A percentile compares a stretch with the other conserved stretches of the same genome.
These are phyloP conservation scores for Pyralis farinalis DNA, from an alignment of 2,888 invertebrate genomes.

Conservation along the genomic window DNA sequence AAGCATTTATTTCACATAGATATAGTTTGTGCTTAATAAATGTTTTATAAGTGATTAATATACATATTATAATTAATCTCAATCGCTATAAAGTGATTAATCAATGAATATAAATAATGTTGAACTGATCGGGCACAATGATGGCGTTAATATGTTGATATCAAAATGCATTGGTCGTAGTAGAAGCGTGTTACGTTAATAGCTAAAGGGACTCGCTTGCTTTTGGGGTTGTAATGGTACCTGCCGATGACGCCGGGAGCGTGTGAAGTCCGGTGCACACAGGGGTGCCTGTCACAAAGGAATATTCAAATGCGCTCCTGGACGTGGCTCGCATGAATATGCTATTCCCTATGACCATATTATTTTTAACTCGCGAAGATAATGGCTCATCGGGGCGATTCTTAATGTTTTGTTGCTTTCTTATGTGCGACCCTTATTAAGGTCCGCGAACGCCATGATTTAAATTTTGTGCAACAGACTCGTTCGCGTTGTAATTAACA, in stretches of 20 bases:
- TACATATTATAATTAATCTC: too few species aligned
- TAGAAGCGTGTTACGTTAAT: constrained; percentile 21
- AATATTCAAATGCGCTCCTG: constrained; percentile 78
- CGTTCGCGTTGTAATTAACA: constrained; percentile 64
- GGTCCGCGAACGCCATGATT: constrained; percentile 69
- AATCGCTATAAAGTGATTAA: too few species aligned
- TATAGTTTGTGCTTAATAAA: too few species aligned
- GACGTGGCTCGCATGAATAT: constrained; percentile 76
- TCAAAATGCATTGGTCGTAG: constrained; percentile 26
- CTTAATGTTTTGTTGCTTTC: constrained; percentile 76
- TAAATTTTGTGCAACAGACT: constrained; percentile 65
- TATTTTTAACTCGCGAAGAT: constrained; percentile 79
- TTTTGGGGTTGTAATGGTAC: constrained; percentile 21
- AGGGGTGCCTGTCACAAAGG: constrained; percentile 56
- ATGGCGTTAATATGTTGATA: constrained; percentile 12
- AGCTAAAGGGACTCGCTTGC: constrained; percentile 19
- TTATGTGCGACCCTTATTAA: constrained; percentile 65
- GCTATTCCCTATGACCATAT: constrained; percentile 78
- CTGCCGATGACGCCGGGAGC: constrained; percentile 52
- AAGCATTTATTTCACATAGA: too few species aligned
- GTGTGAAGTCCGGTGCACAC: constrained; percentile 77
- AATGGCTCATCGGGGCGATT: constrained; percentile 80
- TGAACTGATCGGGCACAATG: background rate
- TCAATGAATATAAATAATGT: too few species aligned
- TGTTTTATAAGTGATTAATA: too few species aligned